Conservation (phyloP, 2,797 vertebrate genomes). For the Sciurus vulgaris region DNA sequence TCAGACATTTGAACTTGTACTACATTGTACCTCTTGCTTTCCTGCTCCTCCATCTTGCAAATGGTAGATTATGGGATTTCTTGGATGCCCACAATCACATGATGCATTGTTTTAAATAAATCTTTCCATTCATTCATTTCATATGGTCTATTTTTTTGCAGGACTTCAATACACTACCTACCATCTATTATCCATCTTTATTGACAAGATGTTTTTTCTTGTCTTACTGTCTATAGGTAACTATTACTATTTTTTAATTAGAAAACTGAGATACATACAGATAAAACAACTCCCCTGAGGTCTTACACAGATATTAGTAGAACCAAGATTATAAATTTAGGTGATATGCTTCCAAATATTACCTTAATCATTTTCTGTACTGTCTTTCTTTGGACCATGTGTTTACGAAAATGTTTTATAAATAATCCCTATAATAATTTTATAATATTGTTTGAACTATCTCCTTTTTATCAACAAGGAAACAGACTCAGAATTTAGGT, state of each 20-base stretch:
- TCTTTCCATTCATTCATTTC: background rate
- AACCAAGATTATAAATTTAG: background rate
- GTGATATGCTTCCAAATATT: background rate
- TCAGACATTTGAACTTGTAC: background rate
- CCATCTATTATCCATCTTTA: background rate
- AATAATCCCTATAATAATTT: background rate
- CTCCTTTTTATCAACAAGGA: background rate
- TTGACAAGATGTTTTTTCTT: background rate
- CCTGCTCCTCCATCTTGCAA: background rate
- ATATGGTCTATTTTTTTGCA: background rate
- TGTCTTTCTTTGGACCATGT: background rate
- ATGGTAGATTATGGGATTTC: background rate
- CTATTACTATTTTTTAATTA: background rate
- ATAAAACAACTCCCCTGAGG: background rate
- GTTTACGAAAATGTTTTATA: background rate
- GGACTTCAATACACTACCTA: background rate
- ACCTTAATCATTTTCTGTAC: background rate
- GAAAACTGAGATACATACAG: background rate
- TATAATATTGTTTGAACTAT: background rate
- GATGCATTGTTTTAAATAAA: background rate
- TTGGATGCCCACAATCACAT: background rate
- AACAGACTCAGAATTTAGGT: background rate
- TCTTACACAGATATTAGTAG: background rate
- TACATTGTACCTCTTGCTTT: background rate
- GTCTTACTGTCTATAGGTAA: background rate